phyloP scores from a whole-genome alignment of 2,113 vertebrate species.

The Spilogale gracilis region DNA sequence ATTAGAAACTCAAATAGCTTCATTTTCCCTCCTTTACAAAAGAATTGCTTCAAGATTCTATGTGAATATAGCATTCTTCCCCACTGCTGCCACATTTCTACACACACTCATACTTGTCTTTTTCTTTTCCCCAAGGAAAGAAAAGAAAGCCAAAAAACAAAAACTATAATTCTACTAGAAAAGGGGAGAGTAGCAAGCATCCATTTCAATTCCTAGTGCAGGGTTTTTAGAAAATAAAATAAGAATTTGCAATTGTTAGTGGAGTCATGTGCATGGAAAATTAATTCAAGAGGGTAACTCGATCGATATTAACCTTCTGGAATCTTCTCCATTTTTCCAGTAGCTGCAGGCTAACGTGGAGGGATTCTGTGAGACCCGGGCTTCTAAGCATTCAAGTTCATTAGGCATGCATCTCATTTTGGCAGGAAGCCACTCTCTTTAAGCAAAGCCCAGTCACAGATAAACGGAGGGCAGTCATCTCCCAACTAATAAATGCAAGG shows the following conservation, averaged over 20 bases:
- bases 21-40: constrained; percentile 48
- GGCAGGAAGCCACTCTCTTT: constrained; percentile 17
- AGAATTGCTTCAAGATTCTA: constrained; percentile 56
- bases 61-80: constrained; percentile 45
- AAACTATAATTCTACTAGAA: not conserved
- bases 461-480: not conserved
- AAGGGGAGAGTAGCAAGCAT: not conserved
- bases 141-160: not conserved
- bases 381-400: constrained; percentile 2
- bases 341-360: not conserved
- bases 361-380: not conserved
- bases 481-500: constrained; percentile 20
- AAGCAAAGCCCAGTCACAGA: constrained; percentile 17
- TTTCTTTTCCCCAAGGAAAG: not conserved
- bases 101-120: not conserved
- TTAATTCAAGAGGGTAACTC: constrained; percentile 3
- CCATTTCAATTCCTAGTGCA: rapidly evolving
- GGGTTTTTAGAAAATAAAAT: constrained; percentile 60
- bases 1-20: not conserved
- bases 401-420: constrained; percentile 20
- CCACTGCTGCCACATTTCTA: not conserved
- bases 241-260: constrained; percentile 36
- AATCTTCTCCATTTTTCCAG: not conserved
- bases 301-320: not conserved
- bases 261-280: not conserved